Evolutionary conservation across 2,888 invertebrate species (phyloP), one percentile per base, ranked within the genome.

Genomic region (Stramonita haemastoma): DNA sequence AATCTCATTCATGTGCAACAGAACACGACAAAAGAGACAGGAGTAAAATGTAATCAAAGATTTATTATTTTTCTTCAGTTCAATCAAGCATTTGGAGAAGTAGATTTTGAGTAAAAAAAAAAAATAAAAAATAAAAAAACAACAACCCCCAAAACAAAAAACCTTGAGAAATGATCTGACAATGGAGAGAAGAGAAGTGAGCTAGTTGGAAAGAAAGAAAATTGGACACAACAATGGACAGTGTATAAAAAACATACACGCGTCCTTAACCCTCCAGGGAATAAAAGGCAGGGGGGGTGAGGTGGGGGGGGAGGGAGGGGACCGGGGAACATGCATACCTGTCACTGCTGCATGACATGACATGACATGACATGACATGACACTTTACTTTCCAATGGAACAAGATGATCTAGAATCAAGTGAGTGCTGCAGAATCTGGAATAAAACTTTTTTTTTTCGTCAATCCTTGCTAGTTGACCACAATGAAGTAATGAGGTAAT

Each of bases 1-100:
- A 73, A 26, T 0, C 6, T 22, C 6, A 46, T 26, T 8, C 36
- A 83, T 22, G 81, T 29, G 4, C 36, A 83, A 11, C 81, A 83
- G 6, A 36, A 36, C 11, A 13, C 81, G 29, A 73, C n/a, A 19
- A 26, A n/a, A 19, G 26, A 57, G n/a, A 36, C 57, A 22, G 15
- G 15, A 34, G 26, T 86, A 86, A 86, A 86, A 86, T 86, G 85
- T 85, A 32, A 86, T 86, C 86, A 86, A 86, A 86, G 86, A 86
- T 86, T 86, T 83, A 83, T 46, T 86, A 86, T 66, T 79, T 26
- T 86, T 56, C 46, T 5, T 83, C 60, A 86, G 66, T 86, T 86
- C 86, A 85, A 60, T 86, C 60, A 86, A 86, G 86, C 86, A 66
- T 86, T 81, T 81, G 77, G n/a, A 81, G 81, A 36, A 34, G 34